phyloP scores from a whole-genome alignment of 2,888 invertebrate genomes.

The Therioaphis trifolii region DNA sequence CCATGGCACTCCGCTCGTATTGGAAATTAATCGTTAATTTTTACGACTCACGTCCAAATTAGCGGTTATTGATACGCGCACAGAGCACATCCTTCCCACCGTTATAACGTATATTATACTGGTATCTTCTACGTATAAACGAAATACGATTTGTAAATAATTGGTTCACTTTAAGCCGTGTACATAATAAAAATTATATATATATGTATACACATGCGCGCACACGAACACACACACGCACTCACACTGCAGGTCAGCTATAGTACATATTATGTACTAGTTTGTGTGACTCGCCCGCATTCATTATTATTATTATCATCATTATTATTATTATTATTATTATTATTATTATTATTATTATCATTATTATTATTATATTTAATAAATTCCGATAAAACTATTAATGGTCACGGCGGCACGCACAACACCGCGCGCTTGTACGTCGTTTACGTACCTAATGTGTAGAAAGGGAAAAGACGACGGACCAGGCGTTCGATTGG shows the following conservation, averaged over 20 bases:
- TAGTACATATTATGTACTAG: not conserved
- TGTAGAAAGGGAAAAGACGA: slow-evolving; percentile 7
- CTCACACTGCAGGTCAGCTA: too few species aligned
- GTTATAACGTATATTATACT: not conserved
- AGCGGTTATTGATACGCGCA: slow-evolving; percentile 34
- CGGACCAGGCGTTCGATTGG: slow-evolving; percentile 18
- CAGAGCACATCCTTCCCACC: not conserved
- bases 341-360: too few species aligned
- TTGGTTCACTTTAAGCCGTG: not conserved
- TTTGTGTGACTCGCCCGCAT: not conserved
- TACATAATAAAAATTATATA: too few species aligned
- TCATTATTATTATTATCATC: too few species aligned
- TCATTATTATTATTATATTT: not conserved
- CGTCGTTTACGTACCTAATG: not conserved
- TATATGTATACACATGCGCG: not conserved
- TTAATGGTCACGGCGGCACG: not conserved
- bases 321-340: too few species aligned
- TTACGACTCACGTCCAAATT: slow-evolving; percentile 48
- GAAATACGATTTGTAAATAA: slow-evolving; percentile 35
- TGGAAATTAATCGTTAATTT: slow-evolving; percentile 45
- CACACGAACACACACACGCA: not conserved
- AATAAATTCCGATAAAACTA: slow-evolving; percentile 13
- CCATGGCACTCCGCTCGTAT: not conserved
- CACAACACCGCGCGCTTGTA: too few species aligned
- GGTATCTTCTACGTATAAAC: not conserved